Base-by-base conservation (phyloP, 2,888 invertebrate genomes). In the Xestobium rufovillosum region DNA sequence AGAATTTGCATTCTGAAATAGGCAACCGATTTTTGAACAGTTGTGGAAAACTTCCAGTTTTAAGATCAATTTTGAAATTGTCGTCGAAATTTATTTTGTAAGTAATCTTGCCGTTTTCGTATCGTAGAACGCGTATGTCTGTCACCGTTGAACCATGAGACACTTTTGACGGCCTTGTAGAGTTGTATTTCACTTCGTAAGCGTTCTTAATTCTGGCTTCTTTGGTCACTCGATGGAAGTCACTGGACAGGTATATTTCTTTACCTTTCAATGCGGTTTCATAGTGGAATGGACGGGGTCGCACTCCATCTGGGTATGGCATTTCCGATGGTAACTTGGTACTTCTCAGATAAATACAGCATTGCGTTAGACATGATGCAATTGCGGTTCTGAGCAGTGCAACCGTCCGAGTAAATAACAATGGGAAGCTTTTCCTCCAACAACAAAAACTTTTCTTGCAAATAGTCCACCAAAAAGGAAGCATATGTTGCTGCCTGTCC, bases 271-370 rank as follows among this genome's bases (percentile, higher is more conserved):
- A 19, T 16, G 36, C 41, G 14, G 32, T 41, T 39, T 56, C 54
- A 55, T 45, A n/a, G 35, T 25, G 35, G 39, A 39, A 38, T 57
- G 54, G 2, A 53, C 45, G 3, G 44, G 42, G 40, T 57, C 55
- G 25, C 50, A 49, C 28, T 53, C 52, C 48, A 49, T 55, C 38
- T 51, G 55, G 2, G 52, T 52, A 28, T 53, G 55, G 3, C 52
- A 50, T 31, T 47, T 45, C 13, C 43, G 48, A 8, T 53, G 37
- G 37, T 30, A 48, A 26, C 39, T 6, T 48, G 42, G 9, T 46
- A 34, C 31, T 44, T 31, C 11, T 45, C 34, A 9, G 52, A 30
- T 17, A 51, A 46, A 11, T 47, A 31, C 14, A 54, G 39, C 17
- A 59, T 38, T 6, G 57, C 53, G 39, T 50, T 55, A 2, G 56